Evolutionary conservation across 1,140 invertebrate genomes (phyloP).

Genomic region (Lysiphlebus fabarum): DNA sequence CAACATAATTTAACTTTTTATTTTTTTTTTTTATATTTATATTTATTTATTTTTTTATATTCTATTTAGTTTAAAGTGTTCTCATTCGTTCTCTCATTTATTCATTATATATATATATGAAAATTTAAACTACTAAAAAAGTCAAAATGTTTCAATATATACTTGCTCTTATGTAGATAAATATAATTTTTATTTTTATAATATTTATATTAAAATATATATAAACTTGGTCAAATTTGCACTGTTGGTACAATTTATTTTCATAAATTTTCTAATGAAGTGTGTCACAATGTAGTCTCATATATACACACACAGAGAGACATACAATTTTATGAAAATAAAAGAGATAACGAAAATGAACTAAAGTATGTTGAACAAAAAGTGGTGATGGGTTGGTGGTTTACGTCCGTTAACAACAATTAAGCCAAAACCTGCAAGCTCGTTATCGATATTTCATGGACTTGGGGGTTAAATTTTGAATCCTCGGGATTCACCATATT

Average conservation of each 20-base stretch:
- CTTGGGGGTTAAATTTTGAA: conserved; percentile 18
- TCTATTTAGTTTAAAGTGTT: too few relatives aligned
- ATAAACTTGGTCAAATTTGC: conserved; percentile 16
- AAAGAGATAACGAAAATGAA: not conserved
- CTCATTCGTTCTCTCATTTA: too few relatives aligned
- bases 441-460: conserved; percentile 26
- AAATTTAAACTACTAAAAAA: not conserved
- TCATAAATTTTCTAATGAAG: conserved; percentile 23
- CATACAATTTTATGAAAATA: too few relatives aligned
- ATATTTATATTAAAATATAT: not conserved
- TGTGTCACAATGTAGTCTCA: not conserved
- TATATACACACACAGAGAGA: too few relatives aligned
- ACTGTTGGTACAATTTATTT: conserved; percentile 21
- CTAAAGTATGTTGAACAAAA: not conserved
- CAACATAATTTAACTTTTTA: too few relatives aligned
- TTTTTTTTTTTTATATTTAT: too few relatives aligned
- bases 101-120: too few relatives aligned
- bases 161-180: not conserved
- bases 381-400: not conserved
- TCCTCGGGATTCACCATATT: too few relatives aligned
- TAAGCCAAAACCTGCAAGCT: conserved; percentile 16
- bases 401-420: conserved; percentile 22
- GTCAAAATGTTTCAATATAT: not conserved
- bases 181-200: too few relatives aligned
- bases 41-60: too few relatives aligned